Evolutionary conservation across 1,140 invertebrate species (phyloP).

Genomic region (Heliconius hewitsoni): DNA sequence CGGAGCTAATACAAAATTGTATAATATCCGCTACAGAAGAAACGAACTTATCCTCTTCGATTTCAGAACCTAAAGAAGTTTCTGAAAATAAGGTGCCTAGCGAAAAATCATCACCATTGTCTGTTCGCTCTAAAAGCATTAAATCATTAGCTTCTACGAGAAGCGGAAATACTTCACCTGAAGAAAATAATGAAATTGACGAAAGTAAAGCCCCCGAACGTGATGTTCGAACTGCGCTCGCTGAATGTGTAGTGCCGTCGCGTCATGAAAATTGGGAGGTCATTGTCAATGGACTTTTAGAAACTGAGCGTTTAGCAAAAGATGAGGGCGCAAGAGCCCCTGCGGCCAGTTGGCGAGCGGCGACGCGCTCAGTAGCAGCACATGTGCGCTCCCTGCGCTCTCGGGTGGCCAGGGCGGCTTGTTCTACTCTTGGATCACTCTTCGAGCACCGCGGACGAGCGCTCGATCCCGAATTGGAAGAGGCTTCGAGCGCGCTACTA

Average conservation of each 20-base stretch:
- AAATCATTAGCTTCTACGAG: slow-evolving; percentile 42
- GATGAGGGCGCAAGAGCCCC: slow-evolving; percentile 86
- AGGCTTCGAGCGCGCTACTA: slow-evolving; percentile 89
- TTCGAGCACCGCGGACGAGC: slow-evolving; percentile 86
- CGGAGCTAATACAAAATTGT: slow-evolving; percentile 20
- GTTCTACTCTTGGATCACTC: slow-evolving; percentile 88
- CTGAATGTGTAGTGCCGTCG: slow-evolving; percentile 65
- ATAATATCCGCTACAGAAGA: slow-evolving; percentile 1
- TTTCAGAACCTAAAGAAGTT: slow-evolving; percentile 8
- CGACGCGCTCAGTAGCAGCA: slow-evolving; percentile 86
- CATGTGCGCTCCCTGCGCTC: slow-evolving; percentile 94
- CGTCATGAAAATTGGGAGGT: slow-evolving; percentile 90
- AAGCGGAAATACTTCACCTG: slow-evolving; percentile 48
- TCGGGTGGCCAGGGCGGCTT: slow-evolving; percentile 93
- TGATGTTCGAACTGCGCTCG: slow-evolving; percentile 66
- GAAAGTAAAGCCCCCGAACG: slow-evolving; percentile 46
- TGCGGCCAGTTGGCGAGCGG: slow-evolving; percentile 82
- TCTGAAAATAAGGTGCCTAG: slow-evolving; percentile 21
- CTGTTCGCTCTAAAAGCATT: slow-evolving; percentile 31
- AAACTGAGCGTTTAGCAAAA: slow-evolving; percentile 86
- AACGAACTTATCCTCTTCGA: neutral
- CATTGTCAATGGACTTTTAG: slow-evolving; percentile 89
- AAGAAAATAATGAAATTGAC: slow-evolving; percentile 31
- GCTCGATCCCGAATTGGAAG: slow-evolving; percentile 94
- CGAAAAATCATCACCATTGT: slow-evolving; percentile 35